Percentiles rank a stretch among this genome's conserved stretches.
Conservation (phyloP, 2,113 vertebrate species). For the Hippocampus mohnikei region DNA sequence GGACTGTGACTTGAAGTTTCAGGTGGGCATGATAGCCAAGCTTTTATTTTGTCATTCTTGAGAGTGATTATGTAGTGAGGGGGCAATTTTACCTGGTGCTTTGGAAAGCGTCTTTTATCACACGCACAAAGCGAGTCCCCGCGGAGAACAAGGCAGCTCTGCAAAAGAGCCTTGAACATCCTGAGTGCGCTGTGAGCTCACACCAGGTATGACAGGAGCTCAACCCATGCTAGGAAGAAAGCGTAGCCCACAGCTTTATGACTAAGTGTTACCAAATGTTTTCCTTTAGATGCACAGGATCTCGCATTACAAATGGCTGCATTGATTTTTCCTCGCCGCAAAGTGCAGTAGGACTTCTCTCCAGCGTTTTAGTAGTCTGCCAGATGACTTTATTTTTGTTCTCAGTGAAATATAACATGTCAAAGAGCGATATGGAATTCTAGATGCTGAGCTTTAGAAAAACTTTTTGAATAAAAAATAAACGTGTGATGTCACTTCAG, state of each 20-base stretch:
- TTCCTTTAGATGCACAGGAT: slow-evolving; percentile 53
- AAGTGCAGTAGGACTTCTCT: slow-evolving; percentile 45
- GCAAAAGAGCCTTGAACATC: slow-evolving; percentile 45
- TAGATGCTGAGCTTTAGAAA: slow-evolving; percentile 10
- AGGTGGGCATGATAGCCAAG: slow-evolving; percentile 20
- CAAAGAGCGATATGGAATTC: slow-evolving; percentile 28
- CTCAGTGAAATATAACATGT: slow-evolving; percentile 31
- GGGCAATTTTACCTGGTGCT: slow-evolving; percentile 24
- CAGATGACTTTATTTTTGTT: slow-evolving; percentile 29
- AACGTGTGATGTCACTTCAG: slow-evolving; percentile 5
- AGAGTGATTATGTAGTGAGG: slow-evolving; percentile 30
- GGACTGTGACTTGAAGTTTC: slow-evolving; percentile 20
- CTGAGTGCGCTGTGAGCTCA: slow-evolving; percentile 21
- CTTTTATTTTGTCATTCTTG: slow-evolving; percentile 34
- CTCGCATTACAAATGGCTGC: slow-evolving; percentile 58
- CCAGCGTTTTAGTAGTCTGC: slow-evolving; percentile 25
- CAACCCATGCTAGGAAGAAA: slow-evolving; percentile 42
- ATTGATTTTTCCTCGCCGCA: slow-evolving; percentile 60
- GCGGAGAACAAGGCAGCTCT: slow-evolving; percentile 48
- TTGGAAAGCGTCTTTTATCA: slow-evolving; percentile 38
- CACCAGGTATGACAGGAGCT: slow-evolving; percentile 49
- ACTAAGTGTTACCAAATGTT: slow-evolving; percentile 65
- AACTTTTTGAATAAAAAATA: neutral
- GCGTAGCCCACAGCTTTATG: slow-evolving; percentile 61
- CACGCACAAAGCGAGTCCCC: slow-evolving; percentile 32